These are phyloP conservation scores for Oryzias dopingdopingensis DNA, from an alignment of 2,797 vertebrate genomes.

Conservation along the genomic window DNA sequence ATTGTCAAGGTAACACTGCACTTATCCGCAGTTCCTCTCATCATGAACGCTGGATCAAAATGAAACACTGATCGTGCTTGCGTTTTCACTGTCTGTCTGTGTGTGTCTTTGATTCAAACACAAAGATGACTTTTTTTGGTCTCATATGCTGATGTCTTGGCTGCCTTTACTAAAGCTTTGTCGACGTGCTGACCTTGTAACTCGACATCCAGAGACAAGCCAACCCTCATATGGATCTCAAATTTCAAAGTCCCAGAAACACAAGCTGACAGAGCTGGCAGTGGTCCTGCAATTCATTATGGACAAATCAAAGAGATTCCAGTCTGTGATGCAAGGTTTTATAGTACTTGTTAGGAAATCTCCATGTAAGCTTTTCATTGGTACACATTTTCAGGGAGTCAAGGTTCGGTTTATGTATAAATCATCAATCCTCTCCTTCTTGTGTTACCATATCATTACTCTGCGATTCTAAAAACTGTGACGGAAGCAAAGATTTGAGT, in stretches of 20 bases:
- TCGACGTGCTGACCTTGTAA: slow-evolving; percentile 38
- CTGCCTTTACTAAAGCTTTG: slow-evolving; percentile 10
- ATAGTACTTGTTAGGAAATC: slow-evolving; percentile 1
- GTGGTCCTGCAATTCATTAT: slow-evolving; percentile 29
- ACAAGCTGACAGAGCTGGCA: slow-evolving; percentile 22
- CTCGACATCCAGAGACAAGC: slow-evolving; percentile 21
- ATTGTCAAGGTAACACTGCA: slow-evolving; percentile 44
- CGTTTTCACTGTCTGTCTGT: background rate
- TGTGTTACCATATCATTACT: too few relatives aligned
- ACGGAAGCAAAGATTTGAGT: too few relatives aligned
- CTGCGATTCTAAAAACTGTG: too few relatives aligned
- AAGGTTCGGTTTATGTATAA: too few relatives aligned
- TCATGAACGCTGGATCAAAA: slow-evolving; percentile 22
- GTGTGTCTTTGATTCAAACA: slow-evolving; percentile 22
- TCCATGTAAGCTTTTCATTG: slow-evolving; percentile 13
- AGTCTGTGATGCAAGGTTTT: slow-evolving; percentile 15
- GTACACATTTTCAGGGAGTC: too few relatives aligned
- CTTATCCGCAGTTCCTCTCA: slow-evolving; percentile 32
- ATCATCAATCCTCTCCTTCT: too few relatives aligned
- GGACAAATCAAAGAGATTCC: slow-evolving; percentile 29
- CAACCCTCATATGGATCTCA: slow-evolving; percentile 46
- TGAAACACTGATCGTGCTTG: slow-evolving; percentile 7
- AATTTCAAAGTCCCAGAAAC: slow-evolving; percentile 37
- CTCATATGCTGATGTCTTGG: slow-evolving; percentile 11
- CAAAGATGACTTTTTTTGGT: slow-evolving; percentile 5